Base-by-base conservation (phyloP, 2,888 invertebrate genomes). In the Cataglyphis albicans region DNA sequence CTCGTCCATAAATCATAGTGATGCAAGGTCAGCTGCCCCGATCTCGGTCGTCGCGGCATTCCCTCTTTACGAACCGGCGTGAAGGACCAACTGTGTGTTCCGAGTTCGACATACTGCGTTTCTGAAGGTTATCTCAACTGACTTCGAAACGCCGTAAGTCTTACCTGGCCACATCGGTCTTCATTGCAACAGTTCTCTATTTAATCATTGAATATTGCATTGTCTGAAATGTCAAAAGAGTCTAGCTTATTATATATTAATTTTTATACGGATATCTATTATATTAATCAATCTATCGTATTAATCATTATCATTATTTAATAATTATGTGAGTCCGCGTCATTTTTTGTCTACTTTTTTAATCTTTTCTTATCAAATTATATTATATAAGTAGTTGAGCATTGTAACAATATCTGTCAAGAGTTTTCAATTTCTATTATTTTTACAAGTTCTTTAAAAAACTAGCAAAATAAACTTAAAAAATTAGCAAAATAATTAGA, bases 1-100 rank as follows among this genome's bases (percentile, higher is more conserved):
- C 85, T 88, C 85, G 87, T 88, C 89, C 90, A 93, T 93, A 93
- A 93, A 94, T 94, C 93, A 93, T 91, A 86, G 85, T 88, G 88
- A 89, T 91, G 89, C 90, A 89, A 89, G 91, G 91, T 92, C 93
- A 93, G 92, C 92, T 91, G 92, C 89, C 90, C 83, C 89, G 90
- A 86, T 91, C 89, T 91, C 90, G 84, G 84, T 83, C 83, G 85
- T 86, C 84, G 87, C 84, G 76, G 82, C 86, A 83, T 89, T 88
- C 86, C 84, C 83, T 86, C 83, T 89, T 93, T 90, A 92, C 87
- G 90, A 92, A 84, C 87, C 89, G 48, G 89, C 88, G 82, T 90
- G 90, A 81, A 91, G 90, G 78, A 90, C 90, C 84, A 91, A 87
- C 87, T 92, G 91, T 73, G 91, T 73, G 86, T 81, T 84, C 67